These are phyloP conservation scores for Scaptomyza graminum DNA, from an alignment of 1,140 invertebrate species.

Conservation along the genomic window DNA sequence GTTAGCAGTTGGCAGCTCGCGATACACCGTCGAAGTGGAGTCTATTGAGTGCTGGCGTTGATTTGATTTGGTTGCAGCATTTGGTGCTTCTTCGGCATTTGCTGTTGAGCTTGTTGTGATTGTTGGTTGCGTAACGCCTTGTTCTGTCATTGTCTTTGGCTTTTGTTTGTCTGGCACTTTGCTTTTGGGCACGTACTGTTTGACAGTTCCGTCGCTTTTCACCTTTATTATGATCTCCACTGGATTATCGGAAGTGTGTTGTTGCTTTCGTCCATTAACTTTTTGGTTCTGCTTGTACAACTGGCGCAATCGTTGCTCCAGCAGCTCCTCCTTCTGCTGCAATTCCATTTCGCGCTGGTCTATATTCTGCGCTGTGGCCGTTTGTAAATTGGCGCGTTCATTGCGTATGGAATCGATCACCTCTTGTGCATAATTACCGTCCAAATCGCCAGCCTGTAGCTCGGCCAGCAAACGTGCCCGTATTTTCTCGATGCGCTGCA, in stretches of 20 bases:
- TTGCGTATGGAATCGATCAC: conserved; percentile 65
- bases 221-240: conserved; percentile 77
- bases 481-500: conserved; percentile 67
- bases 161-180: conserved; percentile 14
- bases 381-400: conserved; percentile 59
- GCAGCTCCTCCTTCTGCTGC: conserved; percentile 67
- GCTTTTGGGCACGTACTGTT: conserved; percentile 48
- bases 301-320: conserved; percentile 59
- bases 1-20: conserved; percentile 63
- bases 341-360: conserved; percentile 57
- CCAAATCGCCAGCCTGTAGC: conserved; percentile 52
- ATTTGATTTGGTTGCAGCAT: conserved; percentile 2
- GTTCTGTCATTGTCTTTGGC: conserved; percentile 9
- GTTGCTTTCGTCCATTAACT: conserved; percentile 3
- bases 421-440: conserved; percentile 48
- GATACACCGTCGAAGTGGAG: conserved; percentile 75
- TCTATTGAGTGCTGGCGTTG: conserved; percentile 69
- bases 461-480: conserved; percentile 58
- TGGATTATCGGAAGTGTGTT: conserved; percentile 37
- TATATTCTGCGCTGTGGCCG: conserved; percentile 27
- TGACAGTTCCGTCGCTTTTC: conserved; percentile 63
- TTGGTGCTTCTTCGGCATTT: background rate
- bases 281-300: conserved; percentile 54
- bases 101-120: conserved; percentile 9
- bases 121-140: conserved; percentile 2